A percentile compares a stretch with the other conserved stretches of the same genome.
phyloP scores from a whole-genome alignment of 2,888 invertebrate species.

The Gerris lacustris region DNA sequence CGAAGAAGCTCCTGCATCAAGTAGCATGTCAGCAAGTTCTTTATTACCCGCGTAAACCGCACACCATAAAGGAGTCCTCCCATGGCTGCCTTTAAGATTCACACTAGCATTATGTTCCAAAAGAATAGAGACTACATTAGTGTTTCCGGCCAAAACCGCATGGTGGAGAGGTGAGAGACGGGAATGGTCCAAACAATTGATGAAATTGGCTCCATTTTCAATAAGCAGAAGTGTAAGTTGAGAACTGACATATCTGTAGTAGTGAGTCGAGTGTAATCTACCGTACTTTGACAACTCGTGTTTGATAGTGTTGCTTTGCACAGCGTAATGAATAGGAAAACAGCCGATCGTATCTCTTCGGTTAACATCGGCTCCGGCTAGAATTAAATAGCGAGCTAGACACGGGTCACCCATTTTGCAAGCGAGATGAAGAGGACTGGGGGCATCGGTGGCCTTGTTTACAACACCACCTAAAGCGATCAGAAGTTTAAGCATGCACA shows the following conservation, averaged over 20 bases:
- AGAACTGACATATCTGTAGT: background rate
- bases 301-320: background rate
- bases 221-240: background rate
- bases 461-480: background rate
- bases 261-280: background rate
- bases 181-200: background rate
- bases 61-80: background rate
- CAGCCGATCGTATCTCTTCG: background rate
- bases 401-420: background rate
- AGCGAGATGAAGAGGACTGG: background rate
- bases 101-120: background rate
- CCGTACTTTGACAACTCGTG: background rate
- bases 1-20: background rate
- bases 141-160: background rate
- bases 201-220: background rate
- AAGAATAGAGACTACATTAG: background rate
- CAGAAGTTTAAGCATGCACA: background rate
- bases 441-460: background rate
- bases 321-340: background rate
- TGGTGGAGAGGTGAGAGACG: background rate
- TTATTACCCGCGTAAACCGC: background rate
- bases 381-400: background rate
- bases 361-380: background rate
- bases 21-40: background rate
- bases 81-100: background rate